These are phyloP conservation scores for Xenops minutus DNA, from an alignment of 2,797 vertebrate genomes.

Conservation along the genomic window DNA sequence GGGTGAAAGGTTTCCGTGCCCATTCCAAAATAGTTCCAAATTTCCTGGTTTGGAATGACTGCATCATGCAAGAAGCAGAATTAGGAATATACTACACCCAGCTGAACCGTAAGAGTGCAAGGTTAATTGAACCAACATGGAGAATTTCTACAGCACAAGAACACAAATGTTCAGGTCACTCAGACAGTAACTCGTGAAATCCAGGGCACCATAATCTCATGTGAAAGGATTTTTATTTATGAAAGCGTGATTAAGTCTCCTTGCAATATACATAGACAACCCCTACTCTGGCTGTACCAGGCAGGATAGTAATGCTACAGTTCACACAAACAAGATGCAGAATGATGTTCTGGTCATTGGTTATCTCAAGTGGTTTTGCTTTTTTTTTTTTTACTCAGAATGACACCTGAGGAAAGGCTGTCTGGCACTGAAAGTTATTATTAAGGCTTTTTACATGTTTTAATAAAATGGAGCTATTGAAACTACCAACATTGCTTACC, in stretches of 20 bases:
- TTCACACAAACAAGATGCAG: neutral
- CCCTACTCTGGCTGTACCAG: neutral
- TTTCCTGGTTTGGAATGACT: neutral
- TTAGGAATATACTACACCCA: neutral
- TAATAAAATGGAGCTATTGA: neutral
- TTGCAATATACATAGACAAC: neutral
- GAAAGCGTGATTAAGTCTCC: neutral
- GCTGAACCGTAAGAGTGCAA: neutral
- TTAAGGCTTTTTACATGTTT: slow-evolving; percentile 14
- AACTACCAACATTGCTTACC: neutral
- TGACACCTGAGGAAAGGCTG: slow-evolving; percentile 7
- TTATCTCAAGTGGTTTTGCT: neutral
- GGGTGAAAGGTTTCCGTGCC: neutral
- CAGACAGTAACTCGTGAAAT: neutral
- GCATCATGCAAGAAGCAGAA: neutral
- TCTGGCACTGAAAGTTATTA: neutral
- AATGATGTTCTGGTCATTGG: neutral
- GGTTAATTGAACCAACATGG: neutral
- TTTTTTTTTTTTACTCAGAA: neutral
- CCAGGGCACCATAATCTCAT: neutral
- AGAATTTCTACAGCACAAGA: neutral
- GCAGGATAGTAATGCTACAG: neutral
- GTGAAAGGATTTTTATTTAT: neutral
- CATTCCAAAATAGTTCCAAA: neutral
- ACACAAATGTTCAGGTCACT: neutral